Evolutionary conservation across 2,113 vertebrate species (phyloP), one percentile per base, ranked within the genome.

Genomic region (Todiramphus chloris): DNA sequence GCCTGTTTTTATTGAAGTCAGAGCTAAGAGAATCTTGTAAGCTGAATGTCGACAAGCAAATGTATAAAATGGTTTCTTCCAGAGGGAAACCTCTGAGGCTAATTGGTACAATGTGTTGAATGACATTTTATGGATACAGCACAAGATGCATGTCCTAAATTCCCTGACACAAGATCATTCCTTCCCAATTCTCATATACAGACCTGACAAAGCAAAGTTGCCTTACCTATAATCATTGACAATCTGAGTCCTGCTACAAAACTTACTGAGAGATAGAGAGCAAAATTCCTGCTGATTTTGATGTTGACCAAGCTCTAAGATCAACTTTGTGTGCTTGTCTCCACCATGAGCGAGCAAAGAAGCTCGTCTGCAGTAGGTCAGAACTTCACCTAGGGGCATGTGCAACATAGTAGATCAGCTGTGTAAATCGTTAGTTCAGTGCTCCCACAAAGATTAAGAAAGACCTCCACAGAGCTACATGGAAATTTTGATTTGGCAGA

Each of bases 21-120:
- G 5, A 88, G 37, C 17, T 81, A 72, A 72, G 48, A 83, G 19
- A 84, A 69, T 74, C 39, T 63, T 87, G 73, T 80, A 93, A 90
- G 28, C 15, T 55, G 33, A 73, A 84, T 44, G 16, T 60, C 56
- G 78, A 51, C 48, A 87, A 67, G 31, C 6, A 70, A 89, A 70
- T 46, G 2, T 35, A 13, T 87, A 79, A 58, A 11, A 72, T 5
- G 5, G 9, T 94, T 76, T 63, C 39, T 82, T 37, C 59, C 72
- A 50, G n/a, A 87, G 87, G 21, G 24, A 93, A 87, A 63, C 60
- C 43, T 67, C 46, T 2, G 4, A 67, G n/a, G 33, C 17, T 90
- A 89, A 70, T 56, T 89, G 31, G 6, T 74, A 64, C 59, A 78
- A 70, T 37, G 27, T 74, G 14, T 27, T 74, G 28, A 76, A 59